Evolutionary conservation across 2,888 invertebrate genomes (phyloP).

Genomic region (Acronicta alni): DNA sequence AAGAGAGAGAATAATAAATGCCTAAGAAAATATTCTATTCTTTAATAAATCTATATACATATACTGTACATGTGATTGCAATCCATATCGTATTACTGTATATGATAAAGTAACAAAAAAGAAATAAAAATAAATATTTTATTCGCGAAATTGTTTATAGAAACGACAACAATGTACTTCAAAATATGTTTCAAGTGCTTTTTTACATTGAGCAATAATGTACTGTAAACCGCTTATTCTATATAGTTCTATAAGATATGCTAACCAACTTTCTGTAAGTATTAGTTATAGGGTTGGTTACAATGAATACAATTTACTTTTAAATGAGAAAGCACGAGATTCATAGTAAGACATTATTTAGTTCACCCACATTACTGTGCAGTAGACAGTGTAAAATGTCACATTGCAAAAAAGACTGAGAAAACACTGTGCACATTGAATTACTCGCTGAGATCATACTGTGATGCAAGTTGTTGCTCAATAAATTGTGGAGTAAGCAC

Average conservation of each 20-base stretch:
- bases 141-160: background rate
- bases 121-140: too few relatives aligned
- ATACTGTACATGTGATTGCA: too few relatives aligned
- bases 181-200: background rate
- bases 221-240: background rate
- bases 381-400: constrained; percentile 28
- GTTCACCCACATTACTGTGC: constrained; percentile 19
- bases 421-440: constrained; percentile 3
- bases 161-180: background rate
- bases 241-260: background rate
- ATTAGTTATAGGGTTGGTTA: constrained; percentile 19
- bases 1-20: too few relatives aligned
- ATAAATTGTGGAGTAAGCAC: background rate
- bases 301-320: constrained; percentile 36
- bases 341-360: constrained; percentile 42
- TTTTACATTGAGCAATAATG: background rate
- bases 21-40: too few relatives aligned
- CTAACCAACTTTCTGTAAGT: background rate
- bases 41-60: too few relatives aligned
- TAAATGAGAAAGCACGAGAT: constrained; percentile 38
- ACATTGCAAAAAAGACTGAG: constrained; percentile 8
- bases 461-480: background rate
- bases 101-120: too few relatives aligned
- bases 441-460: background rate
- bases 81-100: too few relatives aligned